Evolutionary conservation across 64 coral and sea anemone genomes (phyloP).

Genomic region (Stichodactyla helianthus): DNA sequence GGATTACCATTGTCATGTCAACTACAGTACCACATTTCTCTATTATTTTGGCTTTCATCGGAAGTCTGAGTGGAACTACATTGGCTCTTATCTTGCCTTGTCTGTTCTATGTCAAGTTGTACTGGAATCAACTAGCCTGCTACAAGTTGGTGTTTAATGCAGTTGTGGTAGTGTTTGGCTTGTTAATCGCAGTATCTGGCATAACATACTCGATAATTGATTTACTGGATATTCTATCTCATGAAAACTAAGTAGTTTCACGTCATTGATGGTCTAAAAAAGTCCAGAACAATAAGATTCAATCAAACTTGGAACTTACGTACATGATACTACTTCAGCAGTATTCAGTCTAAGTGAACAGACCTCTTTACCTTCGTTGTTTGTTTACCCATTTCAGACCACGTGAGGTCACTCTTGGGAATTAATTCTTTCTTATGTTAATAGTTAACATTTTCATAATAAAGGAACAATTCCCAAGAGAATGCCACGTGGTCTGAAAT

Average conservation of each 20-base stretch:
- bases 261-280: no score
- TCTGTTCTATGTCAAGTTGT: conserved; percentile 59
- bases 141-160: conserved; percentile 48
- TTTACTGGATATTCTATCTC: conserved; percentile 23
- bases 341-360: no score
- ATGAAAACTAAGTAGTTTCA: background rate
- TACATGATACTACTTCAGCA: no score
- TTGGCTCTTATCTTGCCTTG: conserved; percentile 63
- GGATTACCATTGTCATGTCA: conserved; percentile 53
- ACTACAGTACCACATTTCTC: conserved; percentile 61
- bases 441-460: no score
- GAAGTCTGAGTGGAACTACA: conserved; percentile 43
- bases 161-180: conserved; percentile 54
- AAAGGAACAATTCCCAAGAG: no score
- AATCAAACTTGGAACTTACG: no score
- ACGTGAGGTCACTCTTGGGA: no score
- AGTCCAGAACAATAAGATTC: no score
- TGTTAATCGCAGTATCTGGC: conserved; percentile 34
- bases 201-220: conserved; percentile 33
- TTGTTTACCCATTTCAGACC: no score
- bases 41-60: conserved; percentile 62
- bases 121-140: conserved; percentile 47
- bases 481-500: no score
- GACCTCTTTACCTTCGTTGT: no score
- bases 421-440: no score